phyloP scores from a whole-genome alignment of 2,113 vertebrate species.

The Oxyura jamaicensis region DNA sequence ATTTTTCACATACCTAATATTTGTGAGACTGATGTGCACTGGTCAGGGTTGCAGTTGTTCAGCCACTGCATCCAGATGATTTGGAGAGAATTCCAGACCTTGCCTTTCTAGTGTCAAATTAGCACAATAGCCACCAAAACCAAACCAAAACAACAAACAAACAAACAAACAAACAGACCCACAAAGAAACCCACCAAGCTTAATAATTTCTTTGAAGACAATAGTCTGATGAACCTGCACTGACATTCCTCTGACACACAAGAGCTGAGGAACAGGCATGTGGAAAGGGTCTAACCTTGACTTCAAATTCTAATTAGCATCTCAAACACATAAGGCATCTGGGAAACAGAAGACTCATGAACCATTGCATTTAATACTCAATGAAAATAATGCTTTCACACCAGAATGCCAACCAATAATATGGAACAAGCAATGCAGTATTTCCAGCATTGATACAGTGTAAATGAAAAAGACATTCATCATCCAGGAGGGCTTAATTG shows the following conservation, averaged over 20 bases:
- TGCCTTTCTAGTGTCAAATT: no score
- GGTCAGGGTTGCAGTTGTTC: background rate
- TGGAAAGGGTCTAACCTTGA: background rate
- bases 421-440: background rate
- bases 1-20: background rate
- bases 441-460: background rate
- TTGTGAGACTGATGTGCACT: background rate
- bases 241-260: background rate
- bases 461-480: background rate
- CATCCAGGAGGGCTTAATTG: background rate
- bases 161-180: background rate
- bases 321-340: background rate
- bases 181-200: background rate
- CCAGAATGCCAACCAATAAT: background rate
- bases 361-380: background rate
- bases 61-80: background rate
- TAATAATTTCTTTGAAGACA: background rate
- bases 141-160: background rate
- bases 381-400: background rate
- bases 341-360: background rate
- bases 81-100: background rate
- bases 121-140: background rate
- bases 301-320: background rate
- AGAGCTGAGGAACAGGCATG: background rate
- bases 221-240: background rate